Evolutionary conservation across 1,140 invertebrate species (phyloP).

Genomic region (Amphibalanus amphitrite): DNA sequence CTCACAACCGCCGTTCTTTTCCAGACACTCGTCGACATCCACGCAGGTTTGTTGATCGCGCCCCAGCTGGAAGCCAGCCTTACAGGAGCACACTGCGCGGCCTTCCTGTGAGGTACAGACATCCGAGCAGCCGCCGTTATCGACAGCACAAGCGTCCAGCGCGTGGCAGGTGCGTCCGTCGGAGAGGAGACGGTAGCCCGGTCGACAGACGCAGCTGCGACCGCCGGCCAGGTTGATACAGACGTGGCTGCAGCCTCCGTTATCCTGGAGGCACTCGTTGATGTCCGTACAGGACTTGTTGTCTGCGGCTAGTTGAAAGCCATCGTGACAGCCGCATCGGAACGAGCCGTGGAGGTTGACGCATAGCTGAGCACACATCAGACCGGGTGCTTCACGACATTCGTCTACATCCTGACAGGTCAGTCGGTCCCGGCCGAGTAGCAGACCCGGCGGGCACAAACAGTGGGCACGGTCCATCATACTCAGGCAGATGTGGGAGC

Average conservation of each 20-base stretch:
- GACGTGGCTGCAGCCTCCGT: conserved; percentile 37
- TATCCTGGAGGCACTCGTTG: conserved; percentile 37
- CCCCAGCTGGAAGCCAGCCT: conserved; percentile 21
- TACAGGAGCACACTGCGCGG: conserved; percentile 17
- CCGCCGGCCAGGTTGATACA: conserved; percentile 34
- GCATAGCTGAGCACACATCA: conserved; percentile 37
- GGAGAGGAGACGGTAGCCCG: conserved; percentile 13
- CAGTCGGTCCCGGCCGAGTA: conserved; percentile 30
- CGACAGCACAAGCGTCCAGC: conserved; percentile 76
- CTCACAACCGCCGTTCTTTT: conserved; percentile 17
- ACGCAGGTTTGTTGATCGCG: conserved; percentile 26
- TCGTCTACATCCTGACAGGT: conserved; percentile 46
- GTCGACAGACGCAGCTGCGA: conserved; percentile 39
- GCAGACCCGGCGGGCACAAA: conserved; percentile 15
- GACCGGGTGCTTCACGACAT: conserved; percentile 34
- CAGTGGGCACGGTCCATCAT: conserved; percentile 29
- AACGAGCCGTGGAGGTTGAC: conserved; percentile 17
- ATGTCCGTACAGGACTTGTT: conserved; percentile 36
- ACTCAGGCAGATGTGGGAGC: conserved; percentile 32
- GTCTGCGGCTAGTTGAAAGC: conserved; percentile 26
- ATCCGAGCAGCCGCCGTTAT: conserved; percentile 93
- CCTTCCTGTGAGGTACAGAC: conserved; percentile 66
- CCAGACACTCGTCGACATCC: conserved; percentile 23
- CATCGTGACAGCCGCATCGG: conserved; percentile 26
- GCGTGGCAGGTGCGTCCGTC: conserved; percentile 37